Percentiles rank a stretch among this genome's conserved stretches.
phyloP scores from a whole-genome alignment of 53 echinoderm and acorn worm genomes.

The Patiria pectinifera region DNA sequence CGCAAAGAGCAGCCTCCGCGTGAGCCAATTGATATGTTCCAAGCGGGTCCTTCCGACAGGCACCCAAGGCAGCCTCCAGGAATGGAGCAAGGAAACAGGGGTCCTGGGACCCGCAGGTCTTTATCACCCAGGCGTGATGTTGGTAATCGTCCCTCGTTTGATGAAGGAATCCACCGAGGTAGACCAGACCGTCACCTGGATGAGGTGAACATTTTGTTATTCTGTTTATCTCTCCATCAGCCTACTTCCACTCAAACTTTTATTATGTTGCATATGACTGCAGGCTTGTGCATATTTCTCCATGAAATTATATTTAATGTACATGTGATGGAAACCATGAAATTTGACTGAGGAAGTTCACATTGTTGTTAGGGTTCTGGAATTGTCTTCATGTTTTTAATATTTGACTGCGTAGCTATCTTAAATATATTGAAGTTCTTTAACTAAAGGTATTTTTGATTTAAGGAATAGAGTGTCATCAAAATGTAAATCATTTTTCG shows the following conservation, averaged over 20 bases:
- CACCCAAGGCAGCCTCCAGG: background rate
- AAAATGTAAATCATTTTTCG: background rate
- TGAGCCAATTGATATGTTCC: conserved; percentile 17
- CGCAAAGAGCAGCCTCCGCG: background rate
- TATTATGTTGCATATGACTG: background rate
- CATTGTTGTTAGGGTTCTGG: background rate
- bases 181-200: background rate
- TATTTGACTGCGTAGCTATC: background rate
- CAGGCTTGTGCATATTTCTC: background rate
- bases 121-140: conserved; percentile 33
- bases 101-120: conserved; percentile 27
- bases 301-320: background rate
- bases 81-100: background rate
- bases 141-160: background rate
- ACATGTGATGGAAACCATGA: too few relatives aligned
- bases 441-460: background rate
- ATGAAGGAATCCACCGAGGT: background rate
- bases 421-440: background rate
- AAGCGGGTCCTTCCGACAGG: background rate
- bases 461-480: background rate
- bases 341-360: too few relatives aligned
- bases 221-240: background rate
- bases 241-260: background rate
- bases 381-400: background rate
- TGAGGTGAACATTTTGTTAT: background rate